Evolutionary conservation across 2,113 vertebrate genomes (phyloP), one percentile per base, ranked within the genome.

Genomic region (Mesembrinibis cayennensis): DNA sequence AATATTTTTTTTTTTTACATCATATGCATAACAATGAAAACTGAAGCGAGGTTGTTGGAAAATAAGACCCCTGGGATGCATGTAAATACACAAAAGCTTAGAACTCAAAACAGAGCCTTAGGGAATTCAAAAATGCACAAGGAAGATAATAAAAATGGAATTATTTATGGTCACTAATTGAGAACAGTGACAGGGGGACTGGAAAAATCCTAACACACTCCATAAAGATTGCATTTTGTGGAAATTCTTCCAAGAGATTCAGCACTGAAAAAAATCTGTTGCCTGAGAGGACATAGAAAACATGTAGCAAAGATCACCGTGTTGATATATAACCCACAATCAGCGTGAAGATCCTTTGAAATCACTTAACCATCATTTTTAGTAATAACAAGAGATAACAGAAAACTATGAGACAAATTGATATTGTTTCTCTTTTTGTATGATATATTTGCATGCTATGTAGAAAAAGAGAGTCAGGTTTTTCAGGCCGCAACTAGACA

Each of bases 111-210:
- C 83, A 79, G 52, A 93, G 78, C 96, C 95, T 94, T 36, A 62
- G 96, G 91, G 93, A 93, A 95, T 92, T 89, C 0, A 87, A 58
- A 95, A 96, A 91, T 94, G 87, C 78, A 55, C 65, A 76, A 65
- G 84, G 30, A 91, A 94, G 91, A 91, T 95, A 95, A 93, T 94
- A 89, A 96, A 97, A 94, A 87, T 87, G 49, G n/a, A 90, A 89
- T 96, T 97, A 95, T 97, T 93, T 95, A 95, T 91, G 93, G 77
- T 85, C 11, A 18, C 42, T 97, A 97, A 97, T 96, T 95, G 95
- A 80, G 66, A 96, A 22, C 27, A 45, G 42, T 72, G 93, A 45
- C 49, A 71, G 52, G 38, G 16, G 30, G 21, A 65, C 80, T 29
- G 32, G 81, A 87, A 77, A 69, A 87, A 82, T 87, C 56, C 36